Evolutionary conservation across 2,888 invertebrate species (phyloP), one percentile per base, ranked within the genome.

Genomic region (Trichacis sp.): DNA sequence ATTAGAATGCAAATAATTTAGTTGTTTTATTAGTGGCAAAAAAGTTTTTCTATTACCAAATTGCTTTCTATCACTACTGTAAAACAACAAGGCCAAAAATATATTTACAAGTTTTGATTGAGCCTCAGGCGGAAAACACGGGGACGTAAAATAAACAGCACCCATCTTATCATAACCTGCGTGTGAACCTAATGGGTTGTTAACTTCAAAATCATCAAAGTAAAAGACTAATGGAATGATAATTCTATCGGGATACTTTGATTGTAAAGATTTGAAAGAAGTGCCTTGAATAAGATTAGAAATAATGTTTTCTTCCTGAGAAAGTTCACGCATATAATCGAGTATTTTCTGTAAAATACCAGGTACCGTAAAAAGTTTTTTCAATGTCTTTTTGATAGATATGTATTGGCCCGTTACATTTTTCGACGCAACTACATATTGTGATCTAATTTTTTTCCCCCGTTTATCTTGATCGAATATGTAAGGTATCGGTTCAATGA

Each of bases 101-200:
- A 60, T 65, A 29, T 68, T 61, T 30, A 54, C 45, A 5, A 68
- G 43, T 30, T 55, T 51, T 0, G 57, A 68, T 33, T 19, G 24
- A 52, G 57, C 64, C 45, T 66, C 50, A 1, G 61, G 69, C 15
- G 71, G 67, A 24, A 24, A 5, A 24, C 24, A 24, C 24, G 24
- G 24, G 4, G 24, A 24, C 24, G 24, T 5, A 24, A 5, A 64
- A 57, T 71, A 68, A 4, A 59, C 50, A 19, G 56, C 65, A 14
- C 68, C 66, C 33, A 66, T 56, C 57, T 66, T 70, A 15, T 65
- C 51, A 11, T 64, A 15, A 38, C 51, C 54, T 11, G 61, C 53
- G 54, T 70, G 61, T 6, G 68, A 55, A 11, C 68, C 71, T 1
- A 68, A 19, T 2, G 71, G 64, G 43, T 70, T 68, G 38, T 68